A percentile compares a stretch with the other conserved stretches of the same genome.
These are phyloP conservation scores for Anas flavirostris DNA, from an alignment of 2,797 vertebrate species.

Conservation along the genomic window DNA sequence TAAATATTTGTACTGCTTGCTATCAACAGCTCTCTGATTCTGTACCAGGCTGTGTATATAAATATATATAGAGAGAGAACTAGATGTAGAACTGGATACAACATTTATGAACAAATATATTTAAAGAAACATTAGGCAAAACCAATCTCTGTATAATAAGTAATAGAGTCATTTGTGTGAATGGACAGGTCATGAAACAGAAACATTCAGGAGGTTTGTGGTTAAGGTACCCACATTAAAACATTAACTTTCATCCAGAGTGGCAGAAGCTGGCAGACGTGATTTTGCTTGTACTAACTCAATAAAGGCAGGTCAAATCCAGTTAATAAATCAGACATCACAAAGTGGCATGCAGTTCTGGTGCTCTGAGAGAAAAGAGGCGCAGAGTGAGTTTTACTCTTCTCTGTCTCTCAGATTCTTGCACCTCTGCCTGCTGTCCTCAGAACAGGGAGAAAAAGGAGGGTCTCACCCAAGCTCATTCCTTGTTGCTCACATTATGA, in stretches of 20 bases:
- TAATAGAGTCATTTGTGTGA: not conserved
- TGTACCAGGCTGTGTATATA: not conserved
- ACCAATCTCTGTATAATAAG: not conserved
- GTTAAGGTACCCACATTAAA: not conserved
- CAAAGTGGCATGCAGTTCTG: not conserved
- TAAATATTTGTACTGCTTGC: slow-evolving; percentile 50
- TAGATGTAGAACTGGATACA: not conserved
- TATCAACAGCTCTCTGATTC: slow-evolving; percentile 31
- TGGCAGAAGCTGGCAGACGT: slow-evolving; percentile 37
- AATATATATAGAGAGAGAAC: not conserved
- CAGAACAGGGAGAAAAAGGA: accelerated
- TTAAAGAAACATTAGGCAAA: slow-evolving; percentile 7
- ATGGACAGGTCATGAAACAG: not conserved
- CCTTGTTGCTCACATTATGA: not conserved
- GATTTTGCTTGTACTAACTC: slow-evolving; percentile 34
- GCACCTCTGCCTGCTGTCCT: not conserved
- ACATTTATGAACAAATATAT: not conserved
- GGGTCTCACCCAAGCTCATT: not conserved
- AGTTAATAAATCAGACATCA: slow-evolving; percentile 45
- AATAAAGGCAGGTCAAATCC: slow-evolving; percentile 7
- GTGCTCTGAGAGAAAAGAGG: not conserved
- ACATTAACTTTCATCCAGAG: not conserved
- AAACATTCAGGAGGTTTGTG: not conserved
- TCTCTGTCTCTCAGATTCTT: not conserved
- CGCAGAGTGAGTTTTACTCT: not conserved